phyloP scores from a whole-genome alignment of 2,797 vertebrate species.

The Aplochiton taeniatus region DNA sequence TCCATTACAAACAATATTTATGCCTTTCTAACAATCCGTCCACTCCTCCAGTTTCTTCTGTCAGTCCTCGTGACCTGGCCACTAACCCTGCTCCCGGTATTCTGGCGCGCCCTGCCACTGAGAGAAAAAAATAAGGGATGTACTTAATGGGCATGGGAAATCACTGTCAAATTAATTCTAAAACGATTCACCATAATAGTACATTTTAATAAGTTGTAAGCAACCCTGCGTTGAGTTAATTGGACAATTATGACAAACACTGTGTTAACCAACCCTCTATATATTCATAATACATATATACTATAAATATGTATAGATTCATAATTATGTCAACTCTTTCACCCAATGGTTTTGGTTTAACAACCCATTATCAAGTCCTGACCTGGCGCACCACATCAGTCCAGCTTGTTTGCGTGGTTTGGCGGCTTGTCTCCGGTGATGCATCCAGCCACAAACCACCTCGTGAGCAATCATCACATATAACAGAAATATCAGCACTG shows the following conservation, averaged over 20 bases:
- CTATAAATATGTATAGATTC: too few species aligned
- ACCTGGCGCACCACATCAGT: conserved; percentile 79
- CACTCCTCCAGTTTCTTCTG: conserved; percentile 73
- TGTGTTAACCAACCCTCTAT: too few species aligned
- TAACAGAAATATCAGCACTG: conserved; percentile 85
- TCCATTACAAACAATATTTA: conserved; percentile 47
- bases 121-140: conserved; percentile 1
- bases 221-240: too few species aligned
- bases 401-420: conserved; percentile 73
- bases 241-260: too few species aligned
- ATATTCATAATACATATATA: too few species aligned
- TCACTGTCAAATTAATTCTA: background rate
- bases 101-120: conserved; percentile 60
- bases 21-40: conserved; percentile 85
- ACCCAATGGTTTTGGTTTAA: background rate
- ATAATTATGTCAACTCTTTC: background rate
- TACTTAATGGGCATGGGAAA: background rate
- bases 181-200: background rate
- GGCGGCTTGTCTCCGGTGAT: conserved; percentile 77
- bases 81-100: conserved; percentile 58
- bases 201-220: too few species aligned
- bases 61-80: conserved; percentile 61
- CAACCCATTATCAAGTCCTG: conserved; percentile 30
- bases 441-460: conserved; percentile 87
- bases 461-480: conserved; percentile 90